Conservation (phyloP, 2,113 vertebrate genomes). For the Macquaria australasica region DNA sequence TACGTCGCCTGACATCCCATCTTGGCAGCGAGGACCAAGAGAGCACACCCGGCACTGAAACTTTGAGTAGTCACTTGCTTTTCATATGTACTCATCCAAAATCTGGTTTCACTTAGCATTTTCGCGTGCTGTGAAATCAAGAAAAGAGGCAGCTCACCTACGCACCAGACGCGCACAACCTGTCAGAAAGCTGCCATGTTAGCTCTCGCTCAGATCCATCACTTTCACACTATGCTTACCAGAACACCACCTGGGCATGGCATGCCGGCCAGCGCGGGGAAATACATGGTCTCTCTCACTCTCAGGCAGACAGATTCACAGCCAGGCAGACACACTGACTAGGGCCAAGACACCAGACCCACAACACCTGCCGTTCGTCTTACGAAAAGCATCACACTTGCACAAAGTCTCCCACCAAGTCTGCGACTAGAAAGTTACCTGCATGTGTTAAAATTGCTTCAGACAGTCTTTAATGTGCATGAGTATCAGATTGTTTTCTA, state of each 20-base stretch:
- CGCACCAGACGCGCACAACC: conserved; percentile 75
- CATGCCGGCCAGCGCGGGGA: conserved; percentile 25
- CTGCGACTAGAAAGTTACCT: conserved; percentile 37
- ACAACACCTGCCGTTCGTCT: conserved; percentile 72
- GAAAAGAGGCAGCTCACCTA: conserved; percentile 55
- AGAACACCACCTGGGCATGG: conserved; percentile 75
- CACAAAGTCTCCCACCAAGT: conserved; percentile 22
- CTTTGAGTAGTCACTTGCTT: conserved; percentile 52
- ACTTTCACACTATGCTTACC: conserved; percentile 62
- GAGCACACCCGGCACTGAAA: not conserved
- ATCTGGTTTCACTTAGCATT: conserved; percentile 41
- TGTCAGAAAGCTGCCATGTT: conserved; percentile 59
- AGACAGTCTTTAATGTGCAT: not conserved
- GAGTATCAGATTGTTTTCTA: not conserved
- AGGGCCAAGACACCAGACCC: conserved; percentile 68
- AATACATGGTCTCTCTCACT: conserved; percentile 14
- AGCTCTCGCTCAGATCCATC: conserved; percentile 57
- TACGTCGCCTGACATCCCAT: conserved; percentile 11
- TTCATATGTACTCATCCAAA: conserved; percentile 30
- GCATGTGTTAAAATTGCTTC: not conserved
- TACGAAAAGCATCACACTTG: conserved; percentile 44
- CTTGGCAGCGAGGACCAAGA: not conserved
- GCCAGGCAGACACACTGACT: conserved; percentile 49
- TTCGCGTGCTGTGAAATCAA: conserved; percentile 36
- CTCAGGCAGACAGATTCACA: conserved; percentile 57